Evolutionary conservation across 2,888 invertebrate genomes (phyloP), one percentile per base, ranked within the genome.

Genomic region (Tortricodes alternella): DNA sequence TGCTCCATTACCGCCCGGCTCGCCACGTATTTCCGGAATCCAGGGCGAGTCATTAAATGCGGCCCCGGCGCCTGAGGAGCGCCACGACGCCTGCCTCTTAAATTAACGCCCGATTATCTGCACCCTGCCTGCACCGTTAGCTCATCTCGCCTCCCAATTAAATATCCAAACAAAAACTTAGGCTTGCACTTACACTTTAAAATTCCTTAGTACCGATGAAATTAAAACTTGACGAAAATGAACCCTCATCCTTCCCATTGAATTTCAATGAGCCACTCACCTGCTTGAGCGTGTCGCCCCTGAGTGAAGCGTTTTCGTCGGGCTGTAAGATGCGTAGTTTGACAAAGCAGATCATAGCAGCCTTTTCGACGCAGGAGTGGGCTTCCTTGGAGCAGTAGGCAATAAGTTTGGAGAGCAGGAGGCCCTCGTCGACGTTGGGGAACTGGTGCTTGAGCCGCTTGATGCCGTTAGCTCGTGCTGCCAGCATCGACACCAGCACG

Each of bases 321-420:
- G 97, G 96, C 75, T 97, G 97, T 60, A 98, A 88, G 77, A 97
- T 97, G 46, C 97, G 92, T 55, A 98, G 83, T 79, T 97, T 98
- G 7, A 97, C 97, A 74, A 98, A 97, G 72, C 95, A 95, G 68
- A 98, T 97, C 97, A 98, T 97, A 2, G 97, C 97, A 2, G 97
- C 96, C 78, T 98, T 98, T 81, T 98, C 97, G 2, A 97, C 97
- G 74, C 96, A 96, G 24, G 97, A 97, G 80, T 98, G 98, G 19
- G 97, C 95, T 80, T 97, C 97, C 73, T 95, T 95, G 24, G 96
- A 96, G 82, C 96, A 97, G 76, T 97, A 97, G 18, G 97, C 98
- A 92, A 99, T 98, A 50, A 99, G 91, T 85, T 97, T 98, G 6
- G 98, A 96, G 27, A 99, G 91, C 43, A 99, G 91, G 27, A 96